A percentile compares a stretch with the other conserved stretches of the same genome.
Evolutionary conservation across 2,888 invertebrate genomes (phyloP).

Genomic region (Drosophila parthenogenetica): DNA sequence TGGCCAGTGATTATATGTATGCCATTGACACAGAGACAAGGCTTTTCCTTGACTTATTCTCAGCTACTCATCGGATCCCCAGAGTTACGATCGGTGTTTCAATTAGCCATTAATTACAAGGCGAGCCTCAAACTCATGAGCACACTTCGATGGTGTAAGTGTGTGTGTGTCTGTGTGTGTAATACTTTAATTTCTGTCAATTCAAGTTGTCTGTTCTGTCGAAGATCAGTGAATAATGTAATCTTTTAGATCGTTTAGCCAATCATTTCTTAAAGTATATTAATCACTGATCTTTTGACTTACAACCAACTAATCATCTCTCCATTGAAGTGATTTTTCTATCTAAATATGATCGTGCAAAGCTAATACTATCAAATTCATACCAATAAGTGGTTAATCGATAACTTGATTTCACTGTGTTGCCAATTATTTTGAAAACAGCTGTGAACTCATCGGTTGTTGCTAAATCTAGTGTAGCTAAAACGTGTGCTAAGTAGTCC

Average conservation of each 20-base stretch:
- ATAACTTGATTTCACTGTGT: neutral
- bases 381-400: neutral
- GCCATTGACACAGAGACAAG: conserved; percentile 42
- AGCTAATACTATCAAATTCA: neutral
- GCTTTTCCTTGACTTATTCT: conserved; percentile 23
- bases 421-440: neutral
- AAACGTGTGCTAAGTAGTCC: neutral
- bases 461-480: conserved; percentile 6
- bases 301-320: neutral
- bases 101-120: conserved; percentile 18
- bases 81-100: conserved; percentile 20
- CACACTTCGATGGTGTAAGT: neutral
- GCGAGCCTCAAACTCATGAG: conserved; percentile 5
- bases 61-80: conserved; percentile 10
- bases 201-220: neutral
- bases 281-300: too few species aligned
- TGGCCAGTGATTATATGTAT: conserved; percentile 19
- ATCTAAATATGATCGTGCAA: neutral
- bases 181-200: neutral
- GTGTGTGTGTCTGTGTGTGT: too few species aligned
- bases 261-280: too few species aligned
- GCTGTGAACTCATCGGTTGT: neutral
- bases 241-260: too few species aligned
- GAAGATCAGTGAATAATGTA: neutral
- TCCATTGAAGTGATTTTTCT: neutral